Evolutionary conservation across 1,140 invertebrate genomes (phyloP).

Genomic region (Camponotus pennsylvanicus): DNA sequence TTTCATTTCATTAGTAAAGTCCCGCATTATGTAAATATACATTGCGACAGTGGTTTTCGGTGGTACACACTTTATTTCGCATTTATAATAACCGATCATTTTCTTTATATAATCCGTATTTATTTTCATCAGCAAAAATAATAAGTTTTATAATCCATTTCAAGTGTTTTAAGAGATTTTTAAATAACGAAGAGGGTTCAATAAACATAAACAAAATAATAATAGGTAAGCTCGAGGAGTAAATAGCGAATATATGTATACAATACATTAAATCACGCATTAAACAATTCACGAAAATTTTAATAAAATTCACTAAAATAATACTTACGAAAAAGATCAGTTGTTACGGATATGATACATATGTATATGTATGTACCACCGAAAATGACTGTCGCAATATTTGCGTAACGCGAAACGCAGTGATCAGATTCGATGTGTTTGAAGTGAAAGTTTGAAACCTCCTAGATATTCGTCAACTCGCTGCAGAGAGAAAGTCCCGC

Average conservation of each 20-base stretch:
- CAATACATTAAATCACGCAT: not conserved
- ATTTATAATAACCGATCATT: too few relatives aligned
- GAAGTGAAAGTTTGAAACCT: constrained; percentile 51
- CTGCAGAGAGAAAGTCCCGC: constrained; percentile 35
- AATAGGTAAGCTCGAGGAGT: too few relatives aligned
- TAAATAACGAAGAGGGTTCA: too few relatives aligned
- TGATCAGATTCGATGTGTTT: constrained; percentile 4
- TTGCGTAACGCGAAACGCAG: constrained; percentile 29
- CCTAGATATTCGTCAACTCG: not conserved
- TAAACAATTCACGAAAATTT: too few relatives aligned
- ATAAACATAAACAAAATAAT: too few relatives aligned
- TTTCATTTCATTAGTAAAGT: not conserved
- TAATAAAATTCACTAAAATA: too few relatives aligned
- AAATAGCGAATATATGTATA: not conserved
- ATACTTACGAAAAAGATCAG: not conserved
- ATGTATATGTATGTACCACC: not conserved
- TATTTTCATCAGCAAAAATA: not conserved
- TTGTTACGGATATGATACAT: constrained; percentile 18
- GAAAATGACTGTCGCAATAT: constrained; percentile 6
- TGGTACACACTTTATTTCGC: too few relatives aligned
- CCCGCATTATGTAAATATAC: too few relatives aligned
- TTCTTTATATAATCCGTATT: too few relatives aligned
- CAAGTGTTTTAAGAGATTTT: not conserved
- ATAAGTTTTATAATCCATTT: not conserved
- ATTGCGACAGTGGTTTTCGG: too few relatives aligned